These are phyloP conservation scores for Trissolcus brochymenae DNA, from an alignment of 2,888 invertebrate species.

Conservation along the genomic window DNA sequence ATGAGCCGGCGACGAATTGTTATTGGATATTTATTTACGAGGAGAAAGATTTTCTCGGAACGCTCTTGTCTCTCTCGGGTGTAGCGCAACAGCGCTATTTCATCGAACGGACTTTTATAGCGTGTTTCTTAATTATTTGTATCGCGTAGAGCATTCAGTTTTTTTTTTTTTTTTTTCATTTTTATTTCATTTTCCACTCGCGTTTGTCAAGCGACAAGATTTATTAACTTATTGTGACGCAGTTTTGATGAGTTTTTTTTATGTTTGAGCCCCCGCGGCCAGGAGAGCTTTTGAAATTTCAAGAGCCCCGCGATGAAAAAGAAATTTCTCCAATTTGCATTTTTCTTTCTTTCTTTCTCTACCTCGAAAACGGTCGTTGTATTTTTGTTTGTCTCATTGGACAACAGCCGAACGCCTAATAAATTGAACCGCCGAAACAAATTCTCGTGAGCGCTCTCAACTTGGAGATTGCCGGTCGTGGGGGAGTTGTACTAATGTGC, in stretches of 20 bases:
- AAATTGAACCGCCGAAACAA: neutral
- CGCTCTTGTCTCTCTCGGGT: neutral
- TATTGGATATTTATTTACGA: conserved; percentile 22
- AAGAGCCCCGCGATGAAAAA: no score
- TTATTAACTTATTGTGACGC: no score
- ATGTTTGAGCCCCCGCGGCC: no score
- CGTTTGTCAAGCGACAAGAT: no score
- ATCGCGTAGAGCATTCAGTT: neutral
- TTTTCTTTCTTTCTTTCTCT: neutral
- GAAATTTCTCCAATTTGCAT: neutral
- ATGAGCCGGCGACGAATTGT: conserved; percentile 24
- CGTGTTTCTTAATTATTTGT: conserved; percentile 13
- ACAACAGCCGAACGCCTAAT: neutral
- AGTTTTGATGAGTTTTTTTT: no score
- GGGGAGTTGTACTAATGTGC: conserved; percentile 10
- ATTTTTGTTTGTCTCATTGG: neutral
- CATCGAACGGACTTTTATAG: conserved; percentile 7
- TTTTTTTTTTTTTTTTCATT: neutral
- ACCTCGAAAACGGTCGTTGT: neutral
- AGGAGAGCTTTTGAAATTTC: no score
- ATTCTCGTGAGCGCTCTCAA: conserved; percentile 3
- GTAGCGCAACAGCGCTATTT: conserved; percentile 3
- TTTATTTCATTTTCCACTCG: neutral
- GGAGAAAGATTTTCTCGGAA: conserved; percentile 21
- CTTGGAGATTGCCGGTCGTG: conserved; percentile 5